A percentile compares a stretch with the other conserved stretches of the same genome.
Evolutionary conservation across 2,113 vertebrate species (phyloP).

Genomic region (Tenebrosternarchus preto): DNA sequence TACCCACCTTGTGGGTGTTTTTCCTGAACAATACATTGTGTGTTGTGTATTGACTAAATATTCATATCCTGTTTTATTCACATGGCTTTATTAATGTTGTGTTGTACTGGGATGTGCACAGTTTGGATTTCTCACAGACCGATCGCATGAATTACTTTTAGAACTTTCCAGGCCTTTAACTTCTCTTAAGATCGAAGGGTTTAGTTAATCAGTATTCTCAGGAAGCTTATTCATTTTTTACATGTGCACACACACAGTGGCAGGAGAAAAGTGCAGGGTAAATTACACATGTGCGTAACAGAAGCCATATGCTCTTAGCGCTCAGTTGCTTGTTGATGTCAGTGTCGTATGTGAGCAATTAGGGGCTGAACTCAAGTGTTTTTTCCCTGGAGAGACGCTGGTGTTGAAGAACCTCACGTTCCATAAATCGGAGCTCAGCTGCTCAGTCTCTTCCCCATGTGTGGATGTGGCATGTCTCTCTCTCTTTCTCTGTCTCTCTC

Average conservation of each 20-base stretch:
- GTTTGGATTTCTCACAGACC: no score
- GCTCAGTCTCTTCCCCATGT: conserved; percentile 53
- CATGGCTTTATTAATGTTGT: no score
- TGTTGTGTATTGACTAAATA: background rate
- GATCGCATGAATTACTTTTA: no score
- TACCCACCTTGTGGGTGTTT: no score
- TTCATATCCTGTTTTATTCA: no score
- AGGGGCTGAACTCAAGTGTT: conserved; percentile 52
- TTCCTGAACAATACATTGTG: background rate
- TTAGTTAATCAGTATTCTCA: no score
- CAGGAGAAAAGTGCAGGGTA: conserved; percentile 12
- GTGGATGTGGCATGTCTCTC: conserved; percentile 38
- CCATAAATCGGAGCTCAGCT: conserved; percentile 57
- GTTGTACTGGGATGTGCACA: no score
- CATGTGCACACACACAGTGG: background rate
- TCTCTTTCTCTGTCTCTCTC: background rate
- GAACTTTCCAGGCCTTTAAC: no score
- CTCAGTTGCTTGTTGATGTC: conserved; percentile 72
- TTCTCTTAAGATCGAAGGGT: no score
- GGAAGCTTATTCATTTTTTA: background rate
- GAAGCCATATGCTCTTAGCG: conserved; percentile 70
- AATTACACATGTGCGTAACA: conserved; percentile 16
- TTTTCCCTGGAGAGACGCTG: conserved; percentile 38
- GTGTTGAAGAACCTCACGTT: conserved; percentile 58
- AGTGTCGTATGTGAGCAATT: conserved; percentile 70